Percentiles rank a stretch among this genome's conserved stretches.
These are phyloP conservation scores for Diadumene lineata DNA, from an alignment of 92 coral and sea anemone genomes.

Conservation along the genomic window DNA sequence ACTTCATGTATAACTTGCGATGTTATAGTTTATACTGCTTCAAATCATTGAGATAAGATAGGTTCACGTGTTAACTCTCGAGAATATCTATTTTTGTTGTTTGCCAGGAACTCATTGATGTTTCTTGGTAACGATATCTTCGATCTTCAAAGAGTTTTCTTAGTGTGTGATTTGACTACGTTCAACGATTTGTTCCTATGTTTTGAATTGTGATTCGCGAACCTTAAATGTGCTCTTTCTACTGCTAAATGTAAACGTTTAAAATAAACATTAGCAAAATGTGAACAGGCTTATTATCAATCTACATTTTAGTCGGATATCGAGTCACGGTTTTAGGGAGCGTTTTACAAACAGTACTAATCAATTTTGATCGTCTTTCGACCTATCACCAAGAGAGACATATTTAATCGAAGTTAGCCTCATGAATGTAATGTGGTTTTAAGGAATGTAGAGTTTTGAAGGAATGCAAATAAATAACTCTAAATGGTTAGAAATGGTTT, in stretches of 20 bases:
- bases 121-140: neutral
- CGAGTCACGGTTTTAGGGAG: neutral
- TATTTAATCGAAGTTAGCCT: neutral
- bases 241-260: neutral
- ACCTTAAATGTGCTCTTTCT: neutral
- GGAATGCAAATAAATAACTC: conserved; percentile 24
- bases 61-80: neutral
- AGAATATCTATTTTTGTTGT: neutral
- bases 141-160: neutral
- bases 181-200: neutral
- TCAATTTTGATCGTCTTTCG: neutral
- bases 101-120: neutral
- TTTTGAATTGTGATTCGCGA: conserved; percentile 9
- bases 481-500: conserved; percentile 2
- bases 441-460: conserved; percentile 27
- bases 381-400: conserved; percentile 8
- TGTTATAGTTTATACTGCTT: neutral
- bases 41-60: neutral
- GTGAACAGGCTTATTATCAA: neutral
- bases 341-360: neutral
- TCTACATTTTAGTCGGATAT: neutral
- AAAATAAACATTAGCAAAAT: conserved; percentile 4
- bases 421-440: conserved; percentile 13
- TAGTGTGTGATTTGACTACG: neutral
- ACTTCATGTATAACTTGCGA: neutral